Evolutionary conservation across 2,888 invertebrate species (phyloP).

Genomic region (Pachymerium ferrugineum): DNA sequence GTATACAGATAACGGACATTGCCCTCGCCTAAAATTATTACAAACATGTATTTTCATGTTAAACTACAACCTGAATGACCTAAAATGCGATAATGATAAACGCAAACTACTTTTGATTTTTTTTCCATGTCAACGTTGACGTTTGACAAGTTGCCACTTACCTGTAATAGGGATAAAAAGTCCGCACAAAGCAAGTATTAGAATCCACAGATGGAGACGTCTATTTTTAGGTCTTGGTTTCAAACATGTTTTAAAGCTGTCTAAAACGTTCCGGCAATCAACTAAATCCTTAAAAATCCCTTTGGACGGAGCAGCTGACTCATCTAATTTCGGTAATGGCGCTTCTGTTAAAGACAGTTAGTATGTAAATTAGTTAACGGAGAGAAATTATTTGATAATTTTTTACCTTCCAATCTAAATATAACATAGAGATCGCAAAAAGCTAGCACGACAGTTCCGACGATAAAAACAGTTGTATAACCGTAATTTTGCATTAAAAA

Average conservation of each 20-base stretch:
- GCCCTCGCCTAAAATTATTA: constrained; percentile 21
- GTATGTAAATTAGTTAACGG: no score
- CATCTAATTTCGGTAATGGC: not conserved
- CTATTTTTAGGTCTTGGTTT: not conserved
- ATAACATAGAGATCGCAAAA: not conserved
- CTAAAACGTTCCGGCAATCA: not conserved
- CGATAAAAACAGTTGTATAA: not conserved
- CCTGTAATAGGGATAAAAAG: constrained; percentile 23
- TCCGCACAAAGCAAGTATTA: not conserved
- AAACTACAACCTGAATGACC: no score
- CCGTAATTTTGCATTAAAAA: not conserved
- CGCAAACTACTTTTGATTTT: not conserved
- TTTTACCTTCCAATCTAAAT: constrained; percentile 4
- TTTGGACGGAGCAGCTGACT: not conserved
- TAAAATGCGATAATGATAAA: not conserved
- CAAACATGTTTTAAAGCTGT: not conserved
- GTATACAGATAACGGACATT: constrained; percentile 30
- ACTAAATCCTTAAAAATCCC: not conserved
- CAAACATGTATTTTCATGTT: not conserved
- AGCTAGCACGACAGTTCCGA: not conserved
- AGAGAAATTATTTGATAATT: no score
- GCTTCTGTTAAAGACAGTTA: not conserved
- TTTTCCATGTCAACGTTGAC: not conserved
- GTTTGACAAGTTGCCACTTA: not conserved
- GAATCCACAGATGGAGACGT: constrained; percentile 20